Conservation (phyloP, 2,888 invertebrate genomes). For the Ectropis crepuscularia region DNA sequence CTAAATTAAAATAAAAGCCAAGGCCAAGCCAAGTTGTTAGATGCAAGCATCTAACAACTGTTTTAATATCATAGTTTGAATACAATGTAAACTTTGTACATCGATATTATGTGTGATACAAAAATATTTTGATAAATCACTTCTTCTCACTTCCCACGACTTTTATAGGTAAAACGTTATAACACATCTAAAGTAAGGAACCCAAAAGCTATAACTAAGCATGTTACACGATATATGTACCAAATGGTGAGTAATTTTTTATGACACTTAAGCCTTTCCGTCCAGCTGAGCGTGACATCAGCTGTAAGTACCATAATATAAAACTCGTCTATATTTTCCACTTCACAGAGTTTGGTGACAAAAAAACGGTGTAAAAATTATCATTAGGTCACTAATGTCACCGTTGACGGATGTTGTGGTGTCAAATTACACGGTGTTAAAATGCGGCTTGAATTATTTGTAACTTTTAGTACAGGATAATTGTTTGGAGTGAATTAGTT, state of each 20-base stretch:
- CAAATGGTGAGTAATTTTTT: conserved; percentile 68
- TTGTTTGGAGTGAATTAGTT: too few species aligned
- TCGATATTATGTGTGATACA: too few species aligned
- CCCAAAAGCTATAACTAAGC: background rate
- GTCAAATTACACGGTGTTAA: conserved; percentile 13
- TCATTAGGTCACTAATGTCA: conserved; percentile 18
- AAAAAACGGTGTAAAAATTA: conserved; percentile 26
- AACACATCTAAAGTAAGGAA: too few species aligned
- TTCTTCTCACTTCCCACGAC: too few species aligned
- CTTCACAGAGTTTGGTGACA: conserved; percentile 20
- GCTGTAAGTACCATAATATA: conserved; percentile 9
- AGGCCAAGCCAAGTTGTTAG: too few species aligned
- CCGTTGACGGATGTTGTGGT: conserved; percentile 16
- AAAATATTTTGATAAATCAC: too few species aligned
- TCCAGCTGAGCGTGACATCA: conserved; percentile 18
- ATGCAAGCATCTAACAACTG: too few species aligned
- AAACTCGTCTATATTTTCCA: conserved; percentile 12
- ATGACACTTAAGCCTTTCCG: conserved; percentile 38
- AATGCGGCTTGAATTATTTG: background rate
- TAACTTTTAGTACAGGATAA: too few species aligned
- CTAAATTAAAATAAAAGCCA: too few species aligned
- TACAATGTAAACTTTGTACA: too few species aligned
- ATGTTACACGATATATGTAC: conserved; percentile 59
- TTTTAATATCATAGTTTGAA: too few species aligned
- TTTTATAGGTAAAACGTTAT: too few species aligned